These are phyloP conservation scores for Eupithecia inturbata DNA, from an alignment of 2,888 invertebrate species.

Conservation along the genomic window DNA sequence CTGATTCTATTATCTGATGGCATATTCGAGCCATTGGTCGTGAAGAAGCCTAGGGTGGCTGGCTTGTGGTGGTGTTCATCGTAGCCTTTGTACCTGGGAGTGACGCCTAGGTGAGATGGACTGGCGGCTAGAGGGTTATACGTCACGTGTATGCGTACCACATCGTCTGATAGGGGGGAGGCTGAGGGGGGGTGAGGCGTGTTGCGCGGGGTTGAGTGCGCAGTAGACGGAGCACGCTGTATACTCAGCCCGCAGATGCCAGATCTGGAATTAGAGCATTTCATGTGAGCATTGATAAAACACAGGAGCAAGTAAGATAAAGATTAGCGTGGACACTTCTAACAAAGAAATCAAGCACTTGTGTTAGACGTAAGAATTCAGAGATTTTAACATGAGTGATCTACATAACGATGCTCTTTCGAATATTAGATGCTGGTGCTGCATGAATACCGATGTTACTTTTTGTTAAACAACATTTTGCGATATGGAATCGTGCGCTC, in stretches of 20 bases:
- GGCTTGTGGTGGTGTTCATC: conserved; percentile 74
- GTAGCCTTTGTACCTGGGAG: conserved; percentile 71
- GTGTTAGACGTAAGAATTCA: not conserved
- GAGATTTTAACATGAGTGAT: conserved; percentile 1
- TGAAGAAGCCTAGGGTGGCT: conserved; percentile 73
- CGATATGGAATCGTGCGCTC: not conserved
- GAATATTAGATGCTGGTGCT: not conserved
- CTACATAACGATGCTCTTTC: not conserved
- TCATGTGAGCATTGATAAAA: not conserved
- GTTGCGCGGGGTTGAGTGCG: conserved; percentile 86
- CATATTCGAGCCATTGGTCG: conserved; percentile 82
- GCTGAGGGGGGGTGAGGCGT: conserved; percentile 86
- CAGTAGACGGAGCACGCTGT: conserved; percentile 81
- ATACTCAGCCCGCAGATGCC: conserved; percentile 81
- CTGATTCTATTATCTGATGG: conserved; percentile 88
- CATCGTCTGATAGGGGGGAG: conserved; percentile 86
- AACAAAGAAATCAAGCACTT: conserved; percentile 13
- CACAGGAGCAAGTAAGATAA: not conserved
- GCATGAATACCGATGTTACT: not conserved
- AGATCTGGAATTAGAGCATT: conserved; percentile 63
- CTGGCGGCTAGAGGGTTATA: conserved; percentile 85
- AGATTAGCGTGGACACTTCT: not conserved
- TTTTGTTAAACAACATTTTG: not conserved
- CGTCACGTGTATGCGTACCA: conserved; percentile 91
- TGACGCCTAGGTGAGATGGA: conserved; percentile 80